Evolutionary conservation across 2,113 vertebrate genomes (phyloP).

Genomic region (Vulpes lagopus): DNA sequence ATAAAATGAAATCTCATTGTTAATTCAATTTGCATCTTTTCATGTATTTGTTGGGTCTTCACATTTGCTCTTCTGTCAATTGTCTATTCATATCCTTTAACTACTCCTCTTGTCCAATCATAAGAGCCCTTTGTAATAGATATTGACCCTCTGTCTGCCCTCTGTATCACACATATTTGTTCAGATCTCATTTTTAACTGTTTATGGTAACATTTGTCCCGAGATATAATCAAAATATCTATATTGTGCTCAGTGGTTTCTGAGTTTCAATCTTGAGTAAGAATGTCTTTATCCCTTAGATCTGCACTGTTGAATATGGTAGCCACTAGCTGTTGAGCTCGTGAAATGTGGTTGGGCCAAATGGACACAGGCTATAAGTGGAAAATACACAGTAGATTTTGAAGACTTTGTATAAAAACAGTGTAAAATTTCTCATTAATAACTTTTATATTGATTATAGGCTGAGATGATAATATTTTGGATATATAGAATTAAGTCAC

Average conservation of each 20-base stretch:
- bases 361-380: not conserved
- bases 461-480: not conserved
- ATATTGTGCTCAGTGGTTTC: not conserved
- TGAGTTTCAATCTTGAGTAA: conserved; percentile 31
- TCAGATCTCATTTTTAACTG: not conserved
- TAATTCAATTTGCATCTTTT: not conserved
- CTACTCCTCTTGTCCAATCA: not conserved
- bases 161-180: not conserved
- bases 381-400: not conserved
- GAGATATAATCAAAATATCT: not conserved
- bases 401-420: not conserved
- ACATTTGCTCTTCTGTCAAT: conserved; percentile 23
- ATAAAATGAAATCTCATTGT: not conserved
- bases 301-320: not conserved
- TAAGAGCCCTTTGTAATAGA: not conserved
- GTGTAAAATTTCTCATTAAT: not conserved
- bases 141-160: not conserved
- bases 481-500: not conserved
- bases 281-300: not conserved
- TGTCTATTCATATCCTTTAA: not conserved
- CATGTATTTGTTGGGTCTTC: not conserved
- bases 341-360: not conserved
- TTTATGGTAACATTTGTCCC: not conserved
- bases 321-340: not conserved
- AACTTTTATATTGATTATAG: not conserved